Conservation (phyloP, 1,140 invertebrate species). For the Mycetomoellerius zeteki region DNA sequence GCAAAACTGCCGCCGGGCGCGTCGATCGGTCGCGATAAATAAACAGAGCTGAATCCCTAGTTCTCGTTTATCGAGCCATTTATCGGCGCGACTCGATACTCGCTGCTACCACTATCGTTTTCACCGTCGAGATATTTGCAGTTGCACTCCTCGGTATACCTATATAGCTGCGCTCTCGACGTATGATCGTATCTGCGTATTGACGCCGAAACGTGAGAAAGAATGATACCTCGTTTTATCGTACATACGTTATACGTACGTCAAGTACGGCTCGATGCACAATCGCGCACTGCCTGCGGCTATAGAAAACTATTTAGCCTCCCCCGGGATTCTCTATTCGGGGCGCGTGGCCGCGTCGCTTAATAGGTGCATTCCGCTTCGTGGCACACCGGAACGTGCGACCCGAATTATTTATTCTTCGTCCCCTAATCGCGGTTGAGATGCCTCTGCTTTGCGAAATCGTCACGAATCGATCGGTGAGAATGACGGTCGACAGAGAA, state of each 20-base stretch:
- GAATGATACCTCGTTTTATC: constrained; percentile 39
- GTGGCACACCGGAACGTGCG: constrained; percentile 63
- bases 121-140: neutral
- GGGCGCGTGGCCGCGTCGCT: constrained; percentile 76
- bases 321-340: constrained; percentile 74
- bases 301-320: constrained; percentile 78
- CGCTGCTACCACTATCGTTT: neutral
- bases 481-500: neutral
- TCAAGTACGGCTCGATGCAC: constrained; percentile 73
- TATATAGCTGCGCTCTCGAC: constrained; percentile 17
- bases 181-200: constrained; percentile 28
- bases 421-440: constrained; percentile 3
- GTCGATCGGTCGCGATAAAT: constrained; percentile 76
- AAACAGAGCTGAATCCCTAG: constrained; percentile 58
- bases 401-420: constrained; percentile 60
- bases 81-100: constrained; percentile 27
- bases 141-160: neutral
- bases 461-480: neutral
- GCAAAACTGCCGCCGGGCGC: constrained; percentile 32
- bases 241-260: neutral
- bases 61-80: constrained; percentile 65
- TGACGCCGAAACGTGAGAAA: constrained; percentile 79
- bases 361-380: constrained; percentile 76
- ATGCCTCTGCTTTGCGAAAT: constrained; percentile 47
- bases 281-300: constrained; percentile 81